Evolutionary conservation across 2,113 vertebrate species (phyloP).

Genomic region (Pollachius pollachius): DNA sequence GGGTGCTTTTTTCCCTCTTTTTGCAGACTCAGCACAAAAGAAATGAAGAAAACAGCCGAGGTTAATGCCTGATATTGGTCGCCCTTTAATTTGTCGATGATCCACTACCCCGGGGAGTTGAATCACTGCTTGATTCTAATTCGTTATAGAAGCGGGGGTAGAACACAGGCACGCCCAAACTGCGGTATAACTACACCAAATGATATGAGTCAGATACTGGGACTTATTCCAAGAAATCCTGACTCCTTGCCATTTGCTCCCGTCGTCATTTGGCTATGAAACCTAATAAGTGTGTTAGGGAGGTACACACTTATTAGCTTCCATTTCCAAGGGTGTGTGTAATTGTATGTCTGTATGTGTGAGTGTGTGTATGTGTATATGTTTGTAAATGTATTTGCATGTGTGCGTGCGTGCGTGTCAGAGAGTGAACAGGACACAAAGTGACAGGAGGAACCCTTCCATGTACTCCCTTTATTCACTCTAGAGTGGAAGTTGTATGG

Average conservation of each 20-base stretch:
- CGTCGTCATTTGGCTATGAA: too few species aligned
- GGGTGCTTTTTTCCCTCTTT: not conserved
- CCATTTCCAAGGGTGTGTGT: not conserved
- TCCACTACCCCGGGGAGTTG: conserved; percentile 31
- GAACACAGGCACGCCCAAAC: conserved; percentile 34
- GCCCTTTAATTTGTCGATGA: conserved; percentile 44
- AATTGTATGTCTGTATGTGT: too few species aligned
- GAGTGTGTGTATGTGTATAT: too few species aligned
- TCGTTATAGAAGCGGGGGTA: not conserved
- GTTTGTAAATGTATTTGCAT: too few species aligned
- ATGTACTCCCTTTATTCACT: too few species aligned
- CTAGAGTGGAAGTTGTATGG: too few species aligned
- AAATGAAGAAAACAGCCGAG: conserved; percentile 35
- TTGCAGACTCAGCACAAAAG: conserved; percentile 51
- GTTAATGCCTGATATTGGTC: conserved; percentile 49
- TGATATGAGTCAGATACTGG: conserved; percentile 36
- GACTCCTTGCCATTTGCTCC: too few species aligned
- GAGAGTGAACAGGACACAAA: too few species aligned
- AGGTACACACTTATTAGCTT: too few species aligned
- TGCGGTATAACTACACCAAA: conserved; percentile 36
- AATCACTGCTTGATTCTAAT: conserved; percentile 37
- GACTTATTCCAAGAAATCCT: conserved; percentile 38
- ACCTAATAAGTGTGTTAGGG: too few species aligned
- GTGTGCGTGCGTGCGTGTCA: too few species aligned
- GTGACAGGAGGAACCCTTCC: too few species aligned